Evolutionary conservation across 35 echinoderm and acorn worm genomes (phyloP).

Genomic region (Heliocidaris tuberculata): DNA sequence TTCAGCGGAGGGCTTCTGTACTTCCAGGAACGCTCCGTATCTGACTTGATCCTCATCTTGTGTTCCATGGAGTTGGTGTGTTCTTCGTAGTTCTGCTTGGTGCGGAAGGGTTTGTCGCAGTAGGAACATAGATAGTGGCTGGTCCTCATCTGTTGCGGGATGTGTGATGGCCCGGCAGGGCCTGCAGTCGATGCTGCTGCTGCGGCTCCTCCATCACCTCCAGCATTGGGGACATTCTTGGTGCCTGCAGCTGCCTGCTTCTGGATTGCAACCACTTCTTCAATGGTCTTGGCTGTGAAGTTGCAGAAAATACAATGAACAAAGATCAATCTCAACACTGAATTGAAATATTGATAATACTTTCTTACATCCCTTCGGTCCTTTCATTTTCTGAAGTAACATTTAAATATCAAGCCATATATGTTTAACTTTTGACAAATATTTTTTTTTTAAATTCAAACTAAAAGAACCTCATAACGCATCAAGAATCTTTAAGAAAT

Average conservation of each 20-base stretch:
- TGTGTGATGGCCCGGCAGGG: background rate
- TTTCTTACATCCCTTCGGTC: too few species aligned
- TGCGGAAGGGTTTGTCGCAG: slow-evolving; percentile 56
- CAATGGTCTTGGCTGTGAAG: slow-evolving; percentile 6
- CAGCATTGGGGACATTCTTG: background rate
- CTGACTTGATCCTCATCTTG: slow-evolving; percentile 71
- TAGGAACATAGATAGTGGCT: slow-evolving; percentile 67
- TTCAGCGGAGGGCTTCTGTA: slow-evolving; percentile 71
- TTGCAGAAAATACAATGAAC: background rate
- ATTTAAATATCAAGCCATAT: too few species aligned
- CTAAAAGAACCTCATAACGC: too few species aligned
- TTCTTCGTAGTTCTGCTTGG: slow-evolving; percentile 52
- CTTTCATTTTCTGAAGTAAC: too few species aligned
- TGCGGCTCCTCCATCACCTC: background rate
- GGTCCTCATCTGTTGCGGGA: background rate
- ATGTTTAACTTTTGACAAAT: too few species aligned
- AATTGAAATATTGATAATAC: too few species aligned
- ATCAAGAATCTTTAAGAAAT: too few species aligned
- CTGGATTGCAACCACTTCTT: slow-evolving; percentile 41
- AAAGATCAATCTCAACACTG: too few species aligned
- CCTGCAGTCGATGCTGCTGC: background rate
- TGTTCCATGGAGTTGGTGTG: slow-evolving; percentile 70
- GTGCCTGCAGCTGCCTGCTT: background rate
- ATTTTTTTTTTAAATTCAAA: too few species aligned
- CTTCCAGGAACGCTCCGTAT: slow-evolving; percentile 80